A percentile compares a stretch with the other conserved stretches of the same genome.
Conservation (phyloP, 2,113 vertebrate genomes). For the Gopherus evgoodei region DNA sequence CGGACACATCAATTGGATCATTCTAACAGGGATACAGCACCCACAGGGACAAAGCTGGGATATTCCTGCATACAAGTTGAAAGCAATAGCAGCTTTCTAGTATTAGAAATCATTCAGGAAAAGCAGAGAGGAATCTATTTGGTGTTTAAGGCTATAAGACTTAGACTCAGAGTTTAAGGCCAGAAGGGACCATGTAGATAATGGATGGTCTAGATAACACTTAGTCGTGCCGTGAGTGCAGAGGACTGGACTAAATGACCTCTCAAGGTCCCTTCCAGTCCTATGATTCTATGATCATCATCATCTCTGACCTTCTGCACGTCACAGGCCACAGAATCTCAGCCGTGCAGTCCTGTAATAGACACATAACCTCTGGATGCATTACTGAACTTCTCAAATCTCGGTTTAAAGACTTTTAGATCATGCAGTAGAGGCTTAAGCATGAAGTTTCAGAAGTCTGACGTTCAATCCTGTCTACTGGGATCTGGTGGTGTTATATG, state of each 20-base stretch:
- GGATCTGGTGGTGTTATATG: too few species aligned
- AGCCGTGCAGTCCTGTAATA: background rate
- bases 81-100: accelerated
- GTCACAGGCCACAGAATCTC: background rate
- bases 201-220: too few species aligned
- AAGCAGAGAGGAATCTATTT: background rate
- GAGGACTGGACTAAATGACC: too few species aligned
- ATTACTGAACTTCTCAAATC: background rate
- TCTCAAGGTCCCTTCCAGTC: too few species aligned
- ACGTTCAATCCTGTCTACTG: too few species aligned
- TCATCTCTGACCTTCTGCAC: background rate
- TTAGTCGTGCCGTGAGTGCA: too few species aligned
- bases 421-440: too few species aligned
- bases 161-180: background rate
- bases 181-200: background rate
- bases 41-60: slow-evolving; percentile 29
- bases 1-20: slow-evolving; percentile 34
- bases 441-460: too few species aligned
- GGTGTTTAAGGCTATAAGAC: background rate
- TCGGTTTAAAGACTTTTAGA: background rate
- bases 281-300: too few species aligned
- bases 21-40: slow-evolving; percentile 23
- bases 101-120: background rate
- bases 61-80: background rate
- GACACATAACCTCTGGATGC: background rate